phyloP scores from a whole-genome alignment of 2,113 vertebrate genomes.

The Pangasianodon hypophthalmus region DNA sequence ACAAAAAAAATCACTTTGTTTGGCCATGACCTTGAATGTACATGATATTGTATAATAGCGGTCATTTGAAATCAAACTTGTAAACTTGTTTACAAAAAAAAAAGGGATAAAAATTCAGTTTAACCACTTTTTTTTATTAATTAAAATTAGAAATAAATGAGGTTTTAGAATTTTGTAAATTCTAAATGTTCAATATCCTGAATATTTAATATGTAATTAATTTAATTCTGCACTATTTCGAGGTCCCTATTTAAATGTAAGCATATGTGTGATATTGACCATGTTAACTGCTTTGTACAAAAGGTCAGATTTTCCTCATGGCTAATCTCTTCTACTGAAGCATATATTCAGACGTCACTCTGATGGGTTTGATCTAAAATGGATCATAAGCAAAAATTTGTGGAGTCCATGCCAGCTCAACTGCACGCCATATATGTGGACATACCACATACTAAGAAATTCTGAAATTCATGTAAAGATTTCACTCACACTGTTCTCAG shows the following conservation, averaged over 20 bases:
- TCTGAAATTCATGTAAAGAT: no score
- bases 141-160: background rate
- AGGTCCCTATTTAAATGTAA: background rate
- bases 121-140: background rate
- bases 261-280: background rate
- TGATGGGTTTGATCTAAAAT: no score
- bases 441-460: background rate
- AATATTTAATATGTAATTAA: no score
- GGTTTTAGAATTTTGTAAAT: no score
- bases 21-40: no score
- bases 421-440: no score
- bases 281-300: background rate
- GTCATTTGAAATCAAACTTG: background rate
- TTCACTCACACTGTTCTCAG: background rate
- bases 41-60: background rate
- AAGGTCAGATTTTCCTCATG: background rate
- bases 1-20: no score
- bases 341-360: no score
- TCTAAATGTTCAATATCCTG: no score
- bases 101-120: background rate
- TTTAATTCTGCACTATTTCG: no score
- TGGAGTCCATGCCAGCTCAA: no score
- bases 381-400: background rate
- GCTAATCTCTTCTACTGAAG: background rate
- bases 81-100: background rate